Evolutionary conservation across 1,140 invertebrate species (phyloP).

Genomic region (Zophobas atratus): DNA sequence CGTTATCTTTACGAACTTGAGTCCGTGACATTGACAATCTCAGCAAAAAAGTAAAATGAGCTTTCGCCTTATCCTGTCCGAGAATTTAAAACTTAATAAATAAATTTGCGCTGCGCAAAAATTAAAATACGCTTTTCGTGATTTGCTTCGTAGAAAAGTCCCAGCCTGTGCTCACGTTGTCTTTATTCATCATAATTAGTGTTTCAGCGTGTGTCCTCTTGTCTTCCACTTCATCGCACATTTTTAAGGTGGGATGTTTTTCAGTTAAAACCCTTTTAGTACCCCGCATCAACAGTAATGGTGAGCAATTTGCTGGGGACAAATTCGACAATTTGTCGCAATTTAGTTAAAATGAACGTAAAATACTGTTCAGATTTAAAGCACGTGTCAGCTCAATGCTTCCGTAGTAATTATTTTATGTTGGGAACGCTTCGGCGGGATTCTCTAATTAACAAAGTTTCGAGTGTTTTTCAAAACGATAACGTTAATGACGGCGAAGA

Average conservation of each 20-base stretch:
- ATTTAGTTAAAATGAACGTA: slow-evolving; percentile 38
- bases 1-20: no score
- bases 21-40: no score
- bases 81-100: no score
- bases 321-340: slow-evolving; percentile 36
- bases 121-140: no score
- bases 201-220: no score
- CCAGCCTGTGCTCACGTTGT: no score
- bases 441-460: slow-evolving; percentile 33
- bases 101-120: no score
- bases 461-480: slow-evolving; percentile 16
- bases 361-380: slow-evolving; percentile 39
- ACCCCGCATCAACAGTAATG: slow-evolving; percentile 15
- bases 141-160: no score
- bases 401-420: slow-evolving; percentile 28
- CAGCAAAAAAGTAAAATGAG: no score
- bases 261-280: not conserved
- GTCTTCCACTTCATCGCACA: not conserved
- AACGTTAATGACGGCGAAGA: slow-evolving; percentile 6
- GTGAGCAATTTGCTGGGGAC: slow-evolving; percentile 22
- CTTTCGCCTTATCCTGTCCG: no score
- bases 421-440: not conserved
- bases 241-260: not conserved
- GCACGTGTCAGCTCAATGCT: slow-evolving; percentile 14
- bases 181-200: no score